These are phyloP conservation scores for Cynoglossus semilaevis DNA, from an alignment of 2,113 vertebrate species.

Conservation along the genomic window DNA sequence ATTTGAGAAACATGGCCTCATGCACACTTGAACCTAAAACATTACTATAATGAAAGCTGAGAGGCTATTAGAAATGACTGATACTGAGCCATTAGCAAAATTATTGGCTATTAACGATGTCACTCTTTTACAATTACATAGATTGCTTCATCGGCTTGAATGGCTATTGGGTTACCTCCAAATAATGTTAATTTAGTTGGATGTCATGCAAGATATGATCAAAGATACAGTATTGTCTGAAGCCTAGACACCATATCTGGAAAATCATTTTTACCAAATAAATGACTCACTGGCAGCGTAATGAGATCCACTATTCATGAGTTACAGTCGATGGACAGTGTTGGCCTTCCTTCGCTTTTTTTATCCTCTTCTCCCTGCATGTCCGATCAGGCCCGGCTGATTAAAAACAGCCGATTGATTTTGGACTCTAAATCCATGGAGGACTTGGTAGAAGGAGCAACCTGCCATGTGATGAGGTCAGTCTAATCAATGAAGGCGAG, in stretches of 20 bases:
- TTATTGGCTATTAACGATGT: slow-evolving; percentile 22
- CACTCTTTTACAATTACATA: slow-evolving; percentile 9
- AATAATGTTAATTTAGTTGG: slow-evolving; percentile 18
- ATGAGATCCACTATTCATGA: slow-evolving; percentile 48
- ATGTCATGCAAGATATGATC: slow-evolving; percentile 20
- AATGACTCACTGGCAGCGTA: slow-evolving; percentile 47
- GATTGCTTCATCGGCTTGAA: slow-evolving; percentile 37
- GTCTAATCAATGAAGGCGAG: slow-evolving; percentile 64
- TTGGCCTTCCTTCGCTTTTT: slow-evolving; percentile 7
- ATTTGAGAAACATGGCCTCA: too few relatives aligned
- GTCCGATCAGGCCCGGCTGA: slow-evolving; percentile 54
- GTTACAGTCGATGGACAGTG: slow-evolving; percentile 21
- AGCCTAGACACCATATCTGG: slow-evolving; percentile 38
- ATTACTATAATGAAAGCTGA: neutral
- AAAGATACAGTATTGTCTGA: neutral
- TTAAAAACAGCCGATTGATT: slow-evolving; percentile 73
- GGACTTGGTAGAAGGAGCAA: slow-evolving; percentile 47
- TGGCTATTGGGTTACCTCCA: slow-evolving; percentile 23
- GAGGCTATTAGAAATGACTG: neutral
- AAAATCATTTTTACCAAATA: slow-evolving; percentile 42
- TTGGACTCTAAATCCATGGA: slow-evolving; percentile 67
- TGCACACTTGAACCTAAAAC: neutral
- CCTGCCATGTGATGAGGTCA: slow-evolving; percentile 64
- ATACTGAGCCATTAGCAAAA: neutral
- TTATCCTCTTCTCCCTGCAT: neutral